These are phyloP conservation scores for Pollicipes pollicipes DNA, from an alignment of 1,140 invertebrate species.

Conservation along the genomic window DNA sequence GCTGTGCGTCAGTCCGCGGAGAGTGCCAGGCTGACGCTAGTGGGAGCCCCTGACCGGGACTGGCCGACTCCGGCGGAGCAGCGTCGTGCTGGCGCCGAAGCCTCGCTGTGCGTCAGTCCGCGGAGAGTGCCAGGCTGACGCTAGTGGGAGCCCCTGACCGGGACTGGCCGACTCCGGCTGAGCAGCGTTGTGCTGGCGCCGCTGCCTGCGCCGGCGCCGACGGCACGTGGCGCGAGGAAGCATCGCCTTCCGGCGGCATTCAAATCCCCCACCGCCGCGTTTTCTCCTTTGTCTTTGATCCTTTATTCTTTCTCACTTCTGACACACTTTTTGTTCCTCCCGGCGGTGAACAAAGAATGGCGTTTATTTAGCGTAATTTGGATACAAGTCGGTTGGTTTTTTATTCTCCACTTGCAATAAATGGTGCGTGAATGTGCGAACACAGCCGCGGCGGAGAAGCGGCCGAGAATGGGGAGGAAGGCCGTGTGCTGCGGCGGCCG, in stretches of 20 bases:
- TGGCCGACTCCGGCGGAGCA: too few relatives aligned
- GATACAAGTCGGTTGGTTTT: background rate
- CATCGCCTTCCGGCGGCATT: background rate
- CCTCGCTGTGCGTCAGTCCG: too few relatives aligned
- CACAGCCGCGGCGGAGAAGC: background rate
- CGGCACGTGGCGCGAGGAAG: background rate
- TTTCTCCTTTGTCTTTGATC: background rate
- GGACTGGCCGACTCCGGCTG: too few relatives aligned
- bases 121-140: too few relatives aligned
- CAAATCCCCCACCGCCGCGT: background rate
- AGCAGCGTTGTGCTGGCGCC: too few relatives aligned
- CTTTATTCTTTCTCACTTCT: background rate
- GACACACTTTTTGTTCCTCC: background rate
- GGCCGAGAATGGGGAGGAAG: background rate
- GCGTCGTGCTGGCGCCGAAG: too few relatives aligned
- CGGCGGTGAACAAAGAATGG: background rate
- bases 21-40: too few relatives aligned
- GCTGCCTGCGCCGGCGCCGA: too few relatives aligned
- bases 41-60: too few relatives aligned
- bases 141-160: too few relatives aligned
- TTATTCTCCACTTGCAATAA: constrained; percentile 2
- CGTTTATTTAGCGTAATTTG: constrained; percentile 1
- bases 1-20: too few relatives aligned
- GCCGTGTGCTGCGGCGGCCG: too few relatives aligned
- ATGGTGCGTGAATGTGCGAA: background rate